Conservation (phyloP, 2,888 invertebrate genomes). For the Agrotis ipsilon region DNA sequence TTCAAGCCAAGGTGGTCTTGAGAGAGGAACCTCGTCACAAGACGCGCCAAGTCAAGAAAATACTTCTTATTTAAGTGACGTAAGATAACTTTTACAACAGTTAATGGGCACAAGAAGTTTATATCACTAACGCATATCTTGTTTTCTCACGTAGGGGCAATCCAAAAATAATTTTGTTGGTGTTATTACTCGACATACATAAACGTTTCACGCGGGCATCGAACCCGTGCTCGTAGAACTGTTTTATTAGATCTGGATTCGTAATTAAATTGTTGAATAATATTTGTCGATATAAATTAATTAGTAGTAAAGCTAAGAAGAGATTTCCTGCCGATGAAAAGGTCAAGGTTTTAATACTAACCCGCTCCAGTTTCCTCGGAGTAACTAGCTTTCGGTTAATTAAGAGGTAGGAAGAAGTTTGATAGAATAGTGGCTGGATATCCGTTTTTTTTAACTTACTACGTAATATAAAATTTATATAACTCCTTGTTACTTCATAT, state of each 20-base stretch:
- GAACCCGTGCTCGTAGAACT: slow-evolving; percentile 4
- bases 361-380: not conserved
- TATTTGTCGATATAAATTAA: not conserved
- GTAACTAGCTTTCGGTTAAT: not conserved
- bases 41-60: no score
- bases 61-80: not conserved
- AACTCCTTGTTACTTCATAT: not conserved
- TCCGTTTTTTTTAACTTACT: no score
- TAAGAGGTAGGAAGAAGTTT: not conserved
- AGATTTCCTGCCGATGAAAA: slow-evolving; percentile 4
- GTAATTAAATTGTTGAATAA: not conserved
- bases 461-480: not conserved
- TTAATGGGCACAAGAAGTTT: not conserved
- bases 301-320: not conserved
- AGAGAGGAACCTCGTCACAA: no score
- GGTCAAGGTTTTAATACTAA: not conserved
- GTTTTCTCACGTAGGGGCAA: slow-evolving; percentile 25
- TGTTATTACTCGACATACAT: slow-evolving; percentile 1
- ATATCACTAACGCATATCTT: slow-evolving; percentile 1
- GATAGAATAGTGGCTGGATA: no score
- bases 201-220: slow-evolving; percentile 23
- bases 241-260: no score
- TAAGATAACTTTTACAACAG: not conserved
- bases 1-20: no score
- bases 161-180: slow-evolving; percentile 3